A percentile compares a stretch with the other conserved stretches of the same genome.
phyloP scores from a whole-genome alignment of 2,113 vertebrate genomes.

The Apus apus region DNA sequence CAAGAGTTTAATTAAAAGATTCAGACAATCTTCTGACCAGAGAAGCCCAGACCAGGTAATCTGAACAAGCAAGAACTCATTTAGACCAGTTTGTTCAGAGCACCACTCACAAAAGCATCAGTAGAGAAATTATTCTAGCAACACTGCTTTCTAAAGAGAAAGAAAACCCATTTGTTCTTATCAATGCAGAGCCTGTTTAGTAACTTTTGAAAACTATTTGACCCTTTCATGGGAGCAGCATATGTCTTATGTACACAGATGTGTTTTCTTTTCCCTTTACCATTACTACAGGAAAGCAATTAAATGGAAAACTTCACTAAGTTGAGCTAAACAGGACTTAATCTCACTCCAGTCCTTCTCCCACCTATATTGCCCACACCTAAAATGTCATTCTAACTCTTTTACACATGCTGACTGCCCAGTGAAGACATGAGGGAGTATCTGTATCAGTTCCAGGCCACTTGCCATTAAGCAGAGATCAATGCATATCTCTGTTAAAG shows the following conservation, averaged over 20 bases:
- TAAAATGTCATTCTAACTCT: neutral
- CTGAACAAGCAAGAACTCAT: fast-evolving
- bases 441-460: neutral
- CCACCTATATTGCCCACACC: neutral
- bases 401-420: neutral
- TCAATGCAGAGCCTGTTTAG: neutral
- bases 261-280: neutral
- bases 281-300: neutral
- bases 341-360: neutral
- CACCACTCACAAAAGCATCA: neutral
- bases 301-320: neutral
- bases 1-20: constrained; percentile 10
- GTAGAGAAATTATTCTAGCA: neutral
- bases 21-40: neutral
- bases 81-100: neutral
- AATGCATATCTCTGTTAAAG: neutral
- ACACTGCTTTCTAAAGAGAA: neutral
- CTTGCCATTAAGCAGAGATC: neutral
- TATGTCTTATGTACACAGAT: neutral
- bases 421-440: neutral
- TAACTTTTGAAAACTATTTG: neutral
- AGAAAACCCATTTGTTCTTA: neutral
- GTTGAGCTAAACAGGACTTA: neutral
- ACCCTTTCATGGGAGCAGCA: neutral
- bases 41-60: neutral